Evolutionary conservation across 2,113 vertebrate genomes (phyloP), one percentile per base, ranked within the genome.

Genomic region (Cyanoderma ruficeps): DNA sequence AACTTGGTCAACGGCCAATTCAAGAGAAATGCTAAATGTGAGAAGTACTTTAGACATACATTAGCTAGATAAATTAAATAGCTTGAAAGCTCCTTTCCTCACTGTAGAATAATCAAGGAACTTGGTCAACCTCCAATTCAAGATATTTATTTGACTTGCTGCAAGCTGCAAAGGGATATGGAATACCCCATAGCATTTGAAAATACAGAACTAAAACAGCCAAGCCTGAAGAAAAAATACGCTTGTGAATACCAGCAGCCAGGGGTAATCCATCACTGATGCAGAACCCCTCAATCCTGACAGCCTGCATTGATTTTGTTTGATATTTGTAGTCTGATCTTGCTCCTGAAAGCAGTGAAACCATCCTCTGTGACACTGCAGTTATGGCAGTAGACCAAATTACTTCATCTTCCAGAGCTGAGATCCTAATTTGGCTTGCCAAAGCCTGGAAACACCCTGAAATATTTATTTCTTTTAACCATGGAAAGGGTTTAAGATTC

Each of bases 61-160:
- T 83, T 95, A 94, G 15, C 35, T 92, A 77, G 71, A 96, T 95
- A 90, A 90, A 95, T 95, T 81, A 93, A 83, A 81, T 89, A 84
- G 42, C 74, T 76, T 93, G 91, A 96, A 95, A 93, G 78, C 42
- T 92, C 80, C 88, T 96, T 92, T 97, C 96, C 47, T 93, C 76
- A 74, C 75, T 91, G 60, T 82, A 89, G 60, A 25, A 88, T 91
- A 95, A 95, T 94, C 89, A 94, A 94, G 79, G 39, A 95, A 93
- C 75, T 96, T 97, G 93, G 90, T 97, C 81, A 79, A 30, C 35
- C 68, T 97, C 95, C 88, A 97, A 57, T 64, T 89, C 50, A 64
- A 86, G 86, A 92, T 95, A 95, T 92, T 95, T 97, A 95, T 96
- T 96, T 91, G 91, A 87, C 90, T 95, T 91, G 33, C 61, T 95